Percentiles rank a stretch among this genome's conserved stretches.
phyloP scores from a whole-genome alignment of 2,888 invertebrate species.

The Xestoiulus laeticollis region DNA sequence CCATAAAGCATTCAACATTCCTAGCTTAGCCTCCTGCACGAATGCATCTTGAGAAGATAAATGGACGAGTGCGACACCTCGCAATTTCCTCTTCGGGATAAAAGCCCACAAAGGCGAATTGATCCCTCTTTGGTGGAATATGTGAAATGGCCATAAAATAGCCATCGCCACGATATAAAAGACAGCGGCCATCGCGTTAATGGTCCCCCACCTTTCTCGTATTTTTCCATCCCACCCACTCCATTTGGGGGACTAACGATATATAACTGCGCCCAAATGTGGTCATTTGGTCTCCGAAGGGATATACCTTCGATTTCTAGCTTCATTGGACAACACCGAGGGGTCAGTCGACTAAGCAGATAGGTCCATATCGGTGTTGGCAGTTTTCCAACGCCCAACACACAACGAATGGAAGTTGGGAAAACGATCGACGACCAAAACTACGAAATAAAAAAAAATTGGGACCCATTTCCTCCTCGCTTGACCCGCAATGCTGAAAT shows the following conservation, averaged over 20 bases:
- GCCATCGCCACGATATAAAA: slow-evolving; percentile 43
- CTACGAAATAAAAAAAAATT: not conserved
- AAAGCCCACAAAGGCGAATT: slow-evolving; percentile 20
- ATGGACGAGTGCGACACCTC: not conserved
- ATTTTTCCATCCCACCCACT: not conserved
- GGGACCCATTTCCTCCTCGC: not conserved
- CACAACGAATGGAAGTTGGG: not conserved
- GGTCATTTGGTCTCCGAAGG: not conserved
- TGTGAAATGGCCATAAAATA: slow-evolving; percentile 36
- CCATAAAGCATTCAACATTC: not conserved
- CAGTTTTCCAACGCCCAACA: not conserved
- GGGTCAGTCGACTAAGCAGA: not conserved
- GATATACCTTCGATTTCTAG: not conserved
- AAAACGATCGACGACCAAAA: slow-evolving; percentile 28
- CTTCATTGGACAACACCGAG: slow-evolving; percentile 3
- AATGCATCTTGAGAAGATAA: not conserved
- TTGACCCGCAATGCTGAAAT: not conserved
- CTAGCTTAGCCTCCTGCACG: not conserved
- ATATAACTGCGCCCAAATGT: not conserved
- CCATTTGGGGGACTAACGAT: slow-evolving; percentile 23
- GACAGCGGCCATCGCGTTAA: slow-evolving; percentile 39
- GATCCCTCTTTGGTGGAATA: slow-evolving; percentile 40
- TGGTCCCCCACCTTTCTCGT: not conserved
- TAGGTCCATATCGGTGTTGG: not conserved
- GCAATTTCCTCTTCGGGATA: not conserved